A percentile compares a stretch with the other conserved stretches of the same genome.
Evolutionary conservation across 2,113 vertebrate genomes (phyloP).

Genomic region (Herpailurus yagouaroundi): DNA sequence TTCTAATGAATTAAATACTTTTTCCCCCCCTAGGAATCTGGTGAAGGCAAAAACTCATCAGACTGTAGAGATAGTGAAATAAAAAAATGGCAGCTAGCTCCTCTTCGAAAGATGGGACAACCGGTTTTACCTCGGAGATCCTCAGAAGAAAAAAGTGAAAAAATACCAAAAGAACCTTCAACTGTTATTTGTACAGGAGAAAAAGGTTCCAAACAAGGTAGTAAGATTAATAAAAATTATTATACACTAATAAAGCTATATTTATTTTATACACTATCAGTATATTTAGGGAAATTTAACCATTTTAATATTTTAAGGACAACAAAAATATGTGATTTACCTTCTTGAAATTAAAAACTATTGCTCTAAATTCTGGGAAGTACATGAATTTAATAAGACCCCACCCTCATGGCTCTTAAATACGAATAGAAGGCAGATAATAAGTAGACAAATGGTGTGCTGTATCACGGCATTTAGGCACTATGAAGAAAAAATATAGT

Average conservation of each 20-base stretch:
- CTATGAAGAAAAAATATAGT: not conserved
- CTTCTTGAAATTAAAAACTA: conserved; percentile 11
- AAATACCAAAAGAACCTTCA: conserved; percentile 83
- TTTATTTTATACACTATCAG: not conserved
- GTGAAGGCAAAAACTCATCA: conserved; percentile 82
- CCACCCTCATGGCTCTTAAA: not conserved
- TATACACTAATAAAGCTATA: not conserved
- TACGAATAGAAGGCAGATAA: not conserved
- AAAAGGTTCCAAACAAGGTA: conserved; percentile 86
- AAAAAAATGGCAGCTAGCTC: conserved; percentile 85
- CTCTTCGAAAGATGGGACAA: conserved; percentile 85
- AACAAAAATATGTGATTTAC: not conserved
- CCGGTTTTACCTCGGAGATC: conserved; percentile 80
- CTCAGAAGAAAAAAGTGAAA: conserved; percentile 88
- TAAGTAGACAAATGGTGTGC: not conserved
- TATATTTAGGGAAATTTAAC: not conserved
- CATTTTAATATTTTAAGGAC: not conserved
- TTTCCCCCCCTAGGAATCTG: conserved; percentile 82
- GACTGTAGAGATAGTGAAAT: conserved; percentile 85
- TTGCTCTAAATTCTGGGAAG: not conserved
- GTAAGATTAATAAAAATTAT: not conserved
- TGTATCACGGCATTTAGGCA: not conserved
- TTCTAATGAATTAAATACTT: conserved; percentile 49
- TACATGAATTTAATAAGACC: not conserved
- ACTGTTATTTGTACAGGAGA: conserved; percentile 77